phyloP scores from a whole-genome alignment of 1,140 invertebrate species.

The Pseudomyrmex pallidus region DNA sequence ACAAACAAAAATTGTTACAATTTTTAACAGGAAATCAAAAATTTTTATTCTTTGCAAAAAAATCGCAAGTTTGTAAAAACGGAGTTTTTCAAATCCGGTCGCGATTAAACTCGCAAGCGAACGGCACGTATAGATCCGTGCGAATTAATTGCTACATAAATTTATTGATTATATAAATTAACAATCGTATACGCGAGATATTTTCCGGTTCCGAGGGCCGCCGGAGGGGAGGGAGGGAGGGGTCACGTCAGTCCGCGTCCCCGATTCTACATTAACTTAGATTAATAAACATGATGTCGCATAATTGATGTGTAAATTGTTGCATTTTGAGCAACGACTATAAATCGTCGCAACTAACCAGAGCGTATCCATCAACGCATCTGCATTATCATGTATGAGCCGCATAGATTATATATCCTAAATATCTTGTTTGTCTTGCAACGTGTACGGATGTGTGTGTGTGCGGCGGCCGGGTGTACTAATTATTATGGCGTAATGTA shows the following conservation, averaged over 20 bases:
- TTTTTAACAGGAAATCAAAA: no score
- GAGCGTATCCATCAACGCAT: conserved; percentile 41
- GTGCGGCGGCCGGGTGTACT: conserved; percentile 7
- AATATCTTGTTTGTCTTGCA: conserved; percentile 40
- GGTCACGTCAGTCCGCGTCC: no score
- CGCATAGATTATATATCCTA: conserved; percentile 47
- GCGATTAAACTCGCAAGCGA: background rate
- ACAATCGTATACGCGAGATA: background rate
- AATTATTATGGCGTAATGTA: conserved; percentile 43
- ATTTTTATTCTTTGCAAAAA: no score
- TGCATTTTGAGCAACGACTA: conserved; percentile 46
- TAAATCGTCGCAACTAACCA: conserved; percentile 31
- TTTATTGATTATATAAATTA: background rate
- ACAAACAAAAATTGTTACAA: no score
- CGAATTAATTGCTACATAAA: no score
- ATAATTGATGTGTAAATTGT: conserved; percentile 48
- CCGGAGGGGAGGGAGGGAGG: no score
- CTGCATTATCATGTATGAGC: conserved; percentile 44
- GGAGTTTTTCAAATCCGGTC: background rate
- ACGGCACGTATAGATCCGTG: no score
- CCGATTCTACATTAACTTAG: conserved; percentile 24
- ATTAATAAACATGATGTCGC: conserved; percentile 39
- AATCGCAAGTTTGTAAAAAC: no score
- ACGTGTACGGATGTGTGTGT: conserved; percentile 18
- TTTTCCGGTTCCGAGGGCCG: background rate